Evolutionary conservation across 2,888 invertebrate genomes (phyloP), one percentile per base, ranked within the genome.

Genomic region (Timema podura): DNA sequence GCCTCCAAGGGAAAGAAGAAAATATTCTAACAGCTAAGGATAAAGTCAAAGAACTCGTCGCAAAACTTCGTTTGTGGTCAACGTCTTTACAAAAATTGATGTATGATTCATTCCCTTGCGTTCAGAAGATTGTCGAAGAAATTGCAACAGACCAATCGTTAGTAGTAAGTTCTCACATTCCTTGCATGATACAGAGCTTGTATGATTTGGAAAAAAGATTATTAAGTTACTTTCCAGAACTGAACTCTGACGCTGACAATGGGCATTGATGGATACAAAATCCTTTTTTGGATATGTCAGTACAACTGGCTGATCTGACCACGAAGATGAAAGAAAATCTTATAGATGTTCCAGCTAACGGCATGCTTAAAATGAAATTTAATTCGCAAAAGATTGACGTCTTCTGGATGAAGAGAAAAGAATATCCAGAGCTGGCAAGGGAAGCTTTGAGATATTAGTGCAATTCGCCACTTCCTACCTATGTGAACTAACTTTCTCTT

Each of bases 1-100:
- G n/a, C 51, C 51, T 51, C 51, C 51, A 51, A 51, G 51, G n/a
- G 51, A 51, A n/a, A 51, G 51, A 51, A 51, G 51, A 51, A 51
- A 51, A 51, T n/a, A 13, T 51, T 51, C 51, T 51, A 51, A 2
- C 51, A 3, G 51, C 51, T 3, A 51, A 51, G n/a, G 51, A 11
- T 51, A 51, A 1, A 51, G n/a, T 13, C 11, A 51, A 51, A 2
- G 30, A 2, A 30, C 3, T 30, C 30, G 2, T 30, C 30, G 3
- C 30, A 30, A 30, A 30, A 30, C 30, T 30, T 30, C 3, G 30
- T 30, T 30, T 30, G 30, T 30, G 1, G 30, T 30, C 30, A 30
- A 30, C 3, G 30, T 30, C 30, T 30, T 30, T 30, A 30, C 30
- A 30, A 30, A 30, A 30, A 30, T 30, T 30, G 30, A 30, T 30